Conservation (phyloP, 2,113 vertebrate species). For the Amblyornis subalaris region DNA sequence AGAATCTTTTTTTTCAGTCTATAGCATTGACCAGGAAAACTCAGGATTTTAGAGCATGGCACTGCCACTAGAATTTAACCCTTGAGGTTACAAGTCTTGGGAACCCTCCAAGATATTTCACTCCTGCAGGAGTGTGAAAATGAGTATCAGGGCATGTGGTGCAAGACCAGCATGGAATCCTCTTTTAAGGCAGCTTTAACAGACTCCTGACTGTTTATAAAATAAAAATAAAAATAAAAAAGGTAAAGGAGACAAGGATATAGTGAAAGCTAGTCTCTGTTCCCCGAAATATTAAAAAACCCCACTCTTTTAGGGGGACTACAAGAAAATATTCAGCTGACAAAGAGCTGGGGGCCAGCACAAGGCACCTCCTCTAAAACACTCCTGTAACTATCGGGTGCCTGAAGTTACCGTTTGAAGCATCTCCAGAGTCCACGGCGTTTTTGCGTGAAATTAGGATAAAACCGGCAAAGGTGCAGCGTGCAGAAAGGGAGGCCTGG, state of each 20-base stretch:
- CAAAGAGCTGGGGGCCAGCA: neutral
- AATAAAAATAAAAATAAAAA: neutral
- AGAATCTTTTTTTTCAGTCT: neutral
- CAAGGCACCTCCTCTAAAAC: neutral
- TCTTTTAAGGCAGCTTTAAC: neutral
- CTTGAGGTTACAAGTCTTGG: neutral
- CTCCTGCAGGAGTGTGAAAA: neutral
- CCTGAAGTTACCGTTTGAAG: neutral
- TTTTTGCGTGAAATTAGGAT: neutral
- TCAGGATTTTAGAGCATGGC: neutral
- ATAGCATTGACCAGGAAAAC: neutral
- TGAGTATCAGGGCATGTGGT: neutral
- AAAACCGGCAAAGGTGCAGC: neutral
- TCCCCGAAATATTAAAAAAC: neutral
- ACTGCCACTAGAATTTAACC: neutral
- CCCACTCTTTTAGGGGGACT: neutral
- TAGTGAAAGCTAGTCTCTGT: neutral
- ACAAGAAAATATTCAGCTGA: neutral
- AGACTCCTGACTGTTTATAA: neutral
- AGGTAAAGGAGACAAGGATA: neutral
- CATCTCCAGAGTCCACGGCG: neutral
- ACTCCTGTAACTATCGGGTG: fast-evolving
- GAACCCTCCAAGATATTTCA: neutral
- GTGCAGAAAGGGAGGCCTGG: neutral
- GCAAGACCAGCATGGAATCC: neutral